A percentile compares a stretch with the other conserved stretches of the same genome.
phyloP scores from a whole-genome alignment of 1,140 invertebrate genomes.

The Sycophaga agraensis region DNA sequence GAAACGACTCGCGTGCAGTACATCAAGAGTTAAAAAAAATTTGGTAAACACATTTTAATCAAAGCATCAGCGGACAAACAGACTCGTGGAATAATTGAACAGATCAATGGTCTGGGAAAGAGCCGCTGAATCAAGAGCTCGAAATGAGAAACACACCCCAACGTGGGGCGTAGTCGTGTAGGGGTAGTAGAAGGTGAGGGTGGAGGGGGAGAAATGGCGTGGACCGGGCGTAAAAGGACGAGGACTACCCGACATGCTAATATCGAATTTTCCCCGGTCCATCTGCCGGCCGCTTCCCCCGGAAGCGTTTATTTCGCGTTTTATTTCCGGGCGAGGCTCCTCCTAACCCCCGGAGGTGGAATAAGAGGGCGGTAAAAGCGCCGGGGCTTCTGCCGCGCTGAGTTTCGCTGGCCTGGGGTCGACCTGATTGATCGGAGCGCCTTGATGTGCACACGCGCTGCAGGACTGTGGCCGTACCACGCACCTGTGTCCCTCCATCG shows the following conservation, averaged over 20 bases:
- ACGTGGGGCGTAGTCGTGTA: no score
- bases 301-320: constrained; percentile 24
- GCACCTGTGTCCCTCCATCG: no score
- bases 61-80: background rate
- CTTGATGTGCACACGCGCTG: no score
- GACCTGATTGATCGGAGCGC: no score
- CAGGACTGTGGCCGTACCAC: no score
- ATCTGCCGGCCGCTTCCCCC: background rate
- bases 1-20: no score
- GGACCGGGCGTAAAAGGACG: no score
- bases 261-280: constrained; percentile 12
- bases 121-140: background rate
- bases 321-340: constrained; percentile 23
- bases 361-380: background rate
- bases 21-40: no score
- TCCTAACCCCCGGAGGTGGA: background rate
- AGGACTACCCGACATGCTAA: constrained; percentile 11
- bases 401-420: no score
- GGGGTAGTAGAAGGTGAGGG: no score
- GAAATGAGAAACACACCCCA: background rate
- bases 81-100: background rate
- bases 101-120: background rate
- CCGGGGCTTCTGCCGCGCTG: no score
- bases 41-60: no score
- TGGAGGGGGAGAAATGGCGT: background rate